Conservation (phyloP, 2,888 invertebrate genomes). For the Sarcophaga subvicina region DNA sequence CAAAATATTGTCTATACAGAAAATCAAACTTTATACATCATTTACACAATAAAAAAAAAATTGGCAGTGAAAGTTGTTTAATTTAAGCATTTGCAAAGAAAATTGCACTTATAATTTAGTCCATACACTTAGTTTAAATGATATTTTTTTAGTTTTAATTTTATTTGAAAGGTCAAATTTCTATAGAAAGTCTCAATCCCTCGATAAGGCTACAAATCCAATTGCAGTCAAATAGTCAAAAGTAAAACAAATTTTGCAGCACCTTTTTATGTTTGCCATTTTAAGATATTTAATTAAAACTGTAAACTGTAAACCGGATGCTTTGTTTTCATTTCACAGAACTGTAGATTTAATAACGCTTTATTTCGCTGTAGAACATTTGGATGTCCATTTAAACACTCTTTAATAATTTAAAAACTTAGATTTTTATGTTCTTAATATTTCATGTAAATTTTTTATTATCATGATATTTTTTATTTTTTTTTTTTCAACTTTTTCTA, state of each 20-base stretch:
- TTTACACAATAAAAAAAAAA: conserved; percentile 41
- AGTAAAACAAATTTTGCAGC: background rate
- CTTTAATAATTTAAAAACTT: conserved; percentile 27
- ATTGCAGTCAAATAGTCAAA: background rate
- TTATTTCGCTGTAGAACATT: conserved; percentile 51
- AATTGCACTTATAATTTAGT: conserved; percentile 33
- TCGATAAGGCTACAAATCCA: background rate
- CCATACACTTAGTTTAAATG: background rate
- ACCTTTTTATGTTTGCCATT: background rate
- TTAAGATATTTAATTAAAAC: background rate
- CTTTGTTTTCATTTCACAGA: conserved; percentile 6
- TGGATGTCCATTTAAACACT: conserved; percentile 30
- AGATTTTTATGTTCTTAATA: background rate
- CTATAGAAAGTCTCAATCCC: background rate
- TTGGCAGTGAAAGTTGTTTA: conserved; percentile 65
- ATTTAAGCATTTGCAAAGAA: conserved; percentile 34
- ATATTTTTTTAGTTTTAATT: background rate
- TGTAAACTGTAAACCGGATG: conserved; percentile 56
- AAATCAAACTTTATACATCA: conserved; percentile 41
- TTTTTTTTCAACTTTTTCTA: conserved; percentile 15
- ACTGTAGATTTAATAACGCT: conserved; percentile 1
- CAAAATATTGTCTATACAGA: conserved; percentile 11
- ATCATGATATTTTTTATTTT: conserved; percentile 27
- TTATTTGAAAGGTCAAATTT: conserved; percentile 12
- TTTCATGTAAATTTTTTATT: conserved; percentile 10